These are phyloP conservation scores for Hydriomena furcata DNA, from an alignment of 2,888 invertebrate species.

Conservation along the genomic window DNA sequence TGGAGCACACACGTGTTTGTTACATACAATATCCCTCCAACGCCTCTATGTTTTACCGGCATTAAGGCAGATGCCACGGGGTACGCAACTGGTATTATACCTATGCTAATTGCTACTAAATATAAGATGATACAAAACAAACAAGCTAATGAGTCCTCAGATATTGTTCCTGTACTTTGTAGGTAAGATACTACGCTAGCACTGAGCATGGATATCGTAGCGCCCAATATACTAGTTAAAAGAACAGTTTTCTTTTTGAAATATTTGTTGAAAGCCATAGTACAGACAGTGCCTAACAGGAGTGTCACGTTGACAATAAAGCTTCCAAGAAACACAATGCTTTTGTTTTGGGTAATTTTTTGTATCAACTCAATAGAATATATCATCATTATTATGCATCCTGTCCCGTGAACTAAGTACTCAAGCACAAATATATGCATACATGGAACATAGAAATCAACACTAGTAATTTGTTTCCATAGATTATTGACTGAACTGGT, in stretches of 20 bases:
- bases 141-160: slow-evolving; percentile 22
- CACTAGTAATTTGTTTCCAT: too few species aligned
- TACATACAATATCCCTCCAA: slow-evolving; percentile 31
- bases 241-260: slow-evolving; percentile 28
- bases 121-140: slow-evolving; percentile 27
- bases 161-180: slow-evolving; percentile 18
- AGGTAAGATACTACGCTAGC: slow-evolving; percentile 18
- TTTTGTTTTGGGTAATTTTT: too few species aligned
- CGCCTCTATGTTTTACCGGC: slow-evolving; percentile 34
- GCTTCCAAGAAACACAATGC: too few species aligned
- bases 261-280: too few species aligned
- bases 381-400: too few species aligned
- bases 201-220: not conserved
- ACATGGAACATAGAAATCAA: too few species aligned
- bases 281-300: too few species aligned
- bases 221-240: slow-evolving; percentile 6
- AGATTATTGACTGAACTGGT: too few species aligned
- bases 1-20: slow-evolving; percentile 26
- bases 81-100: slow-evolving; percentile 21
- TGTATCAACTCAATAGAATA: too few species aligned
- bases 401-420: too few species aligned
- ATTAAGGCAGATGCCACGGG: slow-evolving; percentile 28
- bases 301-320: too few species aligned
- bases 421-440: too few species aligned
- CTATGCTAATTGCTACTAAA: slow-evolving; percentile 24